Evolutionary conservation across 2,797 vertebrate genomes (phyloP).

Genomic region (Chromis chromis): DNA sequence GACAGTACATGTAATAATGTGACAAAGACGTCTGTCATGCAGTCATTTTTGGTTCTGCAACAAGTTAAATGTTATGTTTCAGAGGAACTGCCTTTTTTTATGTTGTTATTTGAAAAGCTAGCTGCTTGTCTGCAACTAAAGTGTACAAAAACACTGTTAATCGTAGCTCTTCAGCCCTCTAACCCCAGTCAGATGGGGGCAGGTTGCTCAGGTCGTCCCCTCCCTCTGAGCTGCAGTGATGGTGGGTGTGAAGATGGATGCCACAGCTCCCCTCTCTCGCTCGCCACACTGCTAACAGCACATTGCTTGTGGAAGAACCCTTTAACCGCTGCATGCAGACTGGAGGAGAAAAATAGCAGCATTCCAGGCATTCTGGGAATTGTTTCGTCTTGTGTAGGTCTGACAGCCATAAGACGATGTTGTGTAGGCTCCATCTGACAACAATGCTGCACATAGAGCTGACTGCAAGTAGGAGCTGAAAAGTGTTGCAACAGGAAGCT

Average conservation of each 20-base stretch:
- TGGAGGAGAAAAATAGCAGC: slow-evolving; percentile 44
- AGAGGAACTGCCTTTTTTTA: not conserved
- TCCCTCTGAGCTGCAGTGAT: slow-evolving; percentile 14
- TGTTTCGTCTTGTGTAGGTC: slow-evolving; percentile 72
- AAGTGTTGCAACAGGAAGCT: slow-evolving; percentile 3
- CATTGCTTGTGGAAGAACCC: slow-evolving; percentile 56
- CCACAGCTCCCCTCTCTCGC: slow-evolving; percentile 32
- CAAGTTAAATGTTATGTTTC: not conserved
- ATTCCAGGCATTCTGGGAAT: slow-evolving; percentile 80
- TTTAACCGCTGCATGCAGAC: slow-evolving; percentile 60
- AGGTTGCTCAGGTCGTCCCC: not conserved
- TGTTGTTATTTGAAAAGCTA: not conserved
- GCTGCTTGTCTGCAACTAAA: not conserved
- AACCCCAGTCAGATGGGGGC: slow-evolving; percentile 1
- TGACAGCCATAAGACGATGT: slow-evolving; percentile 45
- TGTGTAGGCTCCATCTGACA: slow-evolving; percentile 56
- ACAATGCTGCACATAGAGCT: slow-evolving; percentile 21
- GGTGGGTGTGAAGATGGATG: slow-evolving; percentile 28
- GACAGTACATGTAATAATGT: not conserved
- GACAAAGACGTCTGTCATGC: not conserved
- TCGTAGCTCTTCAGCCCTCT: not conserved
- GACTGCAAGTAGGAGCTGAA: not conserved
- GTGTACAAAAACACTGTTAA: not conserved
- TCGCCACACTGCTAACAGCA: slow-evolving; percentile 42
- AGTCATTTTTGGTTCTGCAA: not conserved